Conservation (phyloP, 2,113 vertebrate species). For the Emberiza fucata region DNA sequence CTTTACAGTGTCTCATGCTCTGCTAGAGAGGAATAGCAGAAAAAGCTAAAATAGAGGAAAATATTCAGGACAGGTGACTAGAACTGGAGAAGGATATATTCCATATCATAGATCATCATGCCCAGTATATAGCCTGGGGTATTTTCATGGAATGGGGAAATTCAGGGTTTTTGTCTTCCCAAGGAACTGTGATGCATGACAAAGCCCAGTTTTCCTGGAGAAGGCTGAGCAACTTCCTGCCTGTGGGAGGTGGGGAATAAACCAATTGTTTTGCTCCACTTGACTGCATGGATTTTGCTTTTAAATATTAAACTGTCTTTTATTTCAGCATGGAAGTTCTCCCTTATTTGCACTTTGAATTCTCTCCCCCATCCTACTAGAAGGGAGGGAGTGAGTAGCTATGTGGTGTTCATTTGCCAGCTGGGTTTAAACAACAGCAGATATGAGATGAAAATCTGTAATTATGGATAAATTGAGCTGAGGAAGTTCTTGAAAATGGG, state of each 20-base stretch:
- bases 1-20: not conserved
- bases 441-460: not conserved
- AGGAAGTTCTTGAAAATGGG: not conserved
- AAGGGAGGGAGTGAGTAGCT: not conserved
- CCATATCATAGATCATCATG: not conserved
- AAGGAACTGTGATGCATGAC: not conserved
- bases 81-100: not conserved
- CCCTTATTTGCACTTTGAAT: not conserved
- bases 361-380: not conserved
- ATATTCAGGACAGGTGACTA: not conserved
- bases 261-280: not conserved
- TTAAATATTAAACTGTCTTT: not conserved
- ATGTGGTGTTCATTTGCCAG: not conserved
- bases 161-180: not conserved
- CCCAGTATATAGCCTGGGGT: too few species aligned
- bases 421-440: not conserved
- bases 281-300: not conserved
- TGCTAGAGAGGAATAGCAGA: not conserved
- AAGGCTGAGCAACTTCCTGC: not conserved
- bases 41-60: not conserved
- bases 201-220: not conserved
- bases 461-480: not conserved
- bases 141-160: too few species aligned
- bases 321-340: fast-evolving
- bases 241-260: not conserved